Conservation (phyloP, 2,797 vertebrate species). For the Arctocebus calabarensis region DNA sequence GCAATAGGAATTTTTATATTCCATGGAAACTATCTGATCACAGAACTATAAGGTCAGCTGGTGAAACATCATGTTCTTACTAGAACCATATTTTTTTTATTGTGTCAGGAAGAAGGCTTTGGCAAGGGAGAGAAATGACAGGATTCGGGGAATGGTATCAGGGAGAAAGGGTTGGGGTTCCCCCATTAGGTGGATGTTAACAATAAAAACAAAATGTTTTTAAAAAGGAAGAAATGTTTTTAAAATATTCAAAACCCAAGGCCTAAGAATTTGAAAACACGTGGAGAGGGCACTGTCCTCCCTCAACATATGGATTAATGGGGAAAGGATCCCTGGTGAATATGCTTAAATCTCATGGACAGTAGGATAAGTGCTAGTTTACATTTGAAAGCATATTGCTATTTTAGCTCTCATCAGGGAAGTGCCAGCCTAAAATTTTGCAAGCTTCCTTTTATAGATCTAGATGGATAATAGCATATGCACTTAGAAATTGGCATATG, state of each 20-base stretch:
- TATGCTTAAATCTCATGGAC: not conserved
- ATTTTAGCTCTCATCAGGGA: not conserved
- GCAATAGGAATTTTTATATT: not conserved
- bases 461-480: not conserved
- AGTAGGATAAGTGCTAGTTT: not conserved
- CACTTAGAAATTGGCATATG: not conserved
- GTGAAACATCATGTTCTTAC: not conserved
- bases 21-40: not conserved
- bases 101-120: not conserved
- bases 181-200: not conserved
- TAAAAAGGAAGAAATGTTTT: too few species aligned
- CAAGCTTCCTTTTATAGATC: not conserved
- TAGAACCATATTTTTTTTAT: not conserved
- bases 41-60: not conserved
- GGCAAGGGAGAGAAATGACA: not conserved
- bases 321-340: fast-evolving
- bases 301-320: fast-evolving
- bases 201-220: not conserved
- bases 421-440: not conserved
- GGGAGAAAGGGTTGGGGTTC: not conserved
- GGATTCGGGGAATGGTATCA: not conserved
- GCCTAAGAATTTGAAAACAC: not conserved
- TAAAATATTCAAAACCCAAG: not conserved
- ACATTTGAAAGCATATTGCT: not conserved
- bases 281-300: not conserved